Evolutionary conservation across 2,888 invertebrate genomes (phyloP).

Genomic region (Proisotoma minuta): DNA sequence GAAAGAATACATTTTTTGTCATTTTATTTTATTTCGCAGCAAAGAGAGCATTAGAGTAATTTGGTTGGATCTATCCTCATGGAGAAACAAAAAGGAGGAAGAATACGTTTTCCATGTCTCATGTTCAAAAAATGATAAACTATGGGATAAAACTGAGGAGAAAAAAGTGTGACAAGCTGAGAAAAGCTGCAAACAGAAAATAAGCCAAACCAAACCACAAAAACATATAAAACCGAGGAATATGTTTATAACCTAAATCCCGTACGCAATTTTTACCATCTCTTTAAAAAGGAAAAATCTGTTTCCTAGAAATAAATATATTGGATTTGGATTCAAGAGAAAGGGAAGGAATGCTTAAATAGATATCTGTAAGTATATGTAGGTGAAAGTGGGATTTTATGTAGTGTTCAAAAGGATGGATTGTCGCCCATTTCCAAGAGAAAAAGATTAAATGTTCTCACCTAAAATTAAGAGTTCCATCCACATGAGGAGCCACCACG

Average conservation of each 20-base stretch:
- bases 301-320: too few species aligned
- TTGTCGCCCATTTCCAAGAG: background rate
- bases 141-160: slow-evolving; percentile 19
- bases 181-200: slow-evolving; percentile 11
- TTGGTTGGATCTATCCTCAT: background rate
- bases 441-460: background rate
- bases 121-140: slow-evolving; percentile 13
- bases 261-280: too few species aligned
- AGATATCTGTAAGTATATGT: too few species aligned
- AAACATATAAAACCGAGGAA: too few species aligned
- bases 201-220: too few species aligned
- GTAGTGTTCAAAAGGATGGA: too few species aligned
- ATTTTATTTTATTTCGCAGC: too few species aligned
- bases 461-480: slow-evolving; percentile 21
- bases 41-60: slow-evolving; percentile 1
- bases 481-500: slow-evolving; percentile 19
- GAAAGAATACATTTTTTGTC: too few species aligned
- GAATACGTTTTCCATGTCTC: slow-evolving; percentile 13
- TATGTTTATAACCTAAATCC: too few species aligned
- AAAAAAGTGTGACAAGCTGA: slow-evolving; percentile 19
- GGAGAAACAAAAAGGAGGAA: background rate
- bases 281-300: too few species aligned
- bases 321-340: too few species aligned
- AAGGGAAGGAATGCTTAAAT: too few species aligned
- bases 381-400: slow-evolving; percentile 1